Evolutionary conservation across 2,888 invertebrate species (phyloP).

Genomic region (Zonitis immaculata): DNA sequence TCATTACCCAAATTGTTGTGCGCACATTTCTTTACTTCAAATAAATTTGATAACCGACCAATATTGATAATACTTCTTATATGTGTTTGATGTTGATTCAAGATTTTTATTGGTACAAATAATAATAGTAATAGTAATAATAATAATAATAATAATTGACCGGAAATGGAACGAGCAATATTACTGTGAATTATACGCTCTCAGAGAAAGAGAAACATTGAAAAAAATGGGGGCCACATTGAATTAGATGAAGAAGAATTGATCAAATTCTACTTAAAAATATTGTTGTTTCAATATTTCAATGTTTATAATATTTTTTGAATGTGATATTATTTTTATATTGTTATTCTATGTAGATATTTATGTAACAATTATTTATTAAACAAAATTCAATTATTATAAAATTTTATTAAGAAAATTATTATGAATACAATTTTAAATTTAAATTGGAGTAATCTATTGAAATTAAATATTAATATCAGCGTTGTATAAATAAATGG

Average conservation of each 20-base stretch:
- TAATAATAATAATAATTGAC: too few relatives aligned
- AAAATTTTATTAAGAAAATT: neutral
- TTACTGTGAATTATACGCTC: constrained; percentile 16
- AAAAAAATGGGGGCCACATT: constrained; percentile 14
- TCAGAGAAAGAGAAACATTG: too few relatives aligned
- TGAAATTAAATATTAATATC: neutral
- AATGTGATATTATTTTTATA: constrained; percentile 23
- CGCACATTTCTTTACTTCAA: neutral
- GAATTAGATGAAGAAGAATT: too few relatives aligned
- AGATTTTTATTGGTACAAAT: neutral
- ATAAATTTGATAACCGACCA: neutral
- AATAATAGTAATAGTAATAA: too few relatives aligned
- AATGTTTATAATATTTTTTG: too few relatives aligned
- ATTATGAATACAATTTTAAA: neutral
- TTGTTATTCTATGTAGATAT: constrained; percentile 15
- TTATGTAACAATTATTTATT: neutral
- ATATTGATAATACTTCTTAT: neutral
- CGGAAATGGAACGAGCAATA: constrained; percentile 15
- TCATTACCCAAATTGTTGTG: too few relatives aligned
- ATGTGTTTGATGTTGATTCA: neutral
- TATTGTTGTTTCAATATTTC: too few relatives aligned
- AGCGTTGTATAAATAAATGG: neutral
- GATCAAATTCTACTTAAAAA: too few relatives aligned
- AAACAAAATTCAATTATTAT: neutral
- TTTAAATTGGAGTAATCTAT: neutral